A percentile compares a stretch with the other conserved stretches of the same genome.
These are phyloP conservation scores for Paradoxurus hermaphroditus DNA, from an alignment of 2,113 vertebrate species.

Conservation along the genomic window DNA sequence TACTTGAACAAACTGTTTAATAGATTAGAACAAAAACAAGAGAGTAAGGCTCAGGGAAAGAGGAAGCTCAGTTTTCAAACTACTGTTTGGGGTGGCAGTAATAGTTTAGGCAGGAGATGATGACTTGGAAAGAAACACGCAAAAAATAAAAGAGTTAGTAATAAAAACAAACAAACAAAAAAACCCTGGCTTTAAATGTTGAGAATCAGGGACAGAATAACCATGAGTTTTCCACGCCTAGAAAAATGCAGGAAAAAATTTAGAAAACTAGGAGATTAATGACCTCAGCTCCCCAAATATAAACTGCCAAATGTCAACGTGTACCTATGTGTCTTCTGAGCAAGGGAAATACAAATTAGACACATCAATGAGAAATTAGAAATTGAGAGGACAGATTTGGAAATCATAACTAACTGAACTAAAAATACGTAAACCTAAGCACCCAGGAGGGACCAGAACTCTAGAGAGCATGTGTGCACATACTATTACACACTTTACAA, in stretches of 20 bases:
- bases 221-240: neutral
- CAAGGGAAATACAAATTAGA: slow-evolving; percentile 24
- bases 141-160: neutral
- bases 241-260: neutral
- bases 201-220: neutral
- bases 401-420: neutral
- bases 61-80: neutral
- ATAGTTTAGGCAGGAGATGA: neutral
- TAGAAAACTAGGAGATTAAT: neutral
- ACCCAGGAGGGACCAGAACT: neutral
- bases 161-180: neutral
- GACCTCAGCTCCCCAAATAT: neutral
- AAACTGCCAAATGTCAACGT: neutral
- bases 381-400: neutral
- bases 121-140: neutral
- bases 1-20: neutral
- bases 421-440: neutral
- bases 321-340: neutral
- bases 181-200: neutral
- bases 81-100: neutral
- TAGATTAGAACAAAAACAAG: neutral
- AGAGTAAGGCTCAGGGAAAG: neutral
- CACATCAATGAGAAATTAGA: neutral
- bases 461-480: neutral
- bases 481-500: neutral